These are phyloP conservation scores for Botrylloides violaceus DNA, from an alignment of 23 tunicate species.

Conservation along the genomic window DNA sequence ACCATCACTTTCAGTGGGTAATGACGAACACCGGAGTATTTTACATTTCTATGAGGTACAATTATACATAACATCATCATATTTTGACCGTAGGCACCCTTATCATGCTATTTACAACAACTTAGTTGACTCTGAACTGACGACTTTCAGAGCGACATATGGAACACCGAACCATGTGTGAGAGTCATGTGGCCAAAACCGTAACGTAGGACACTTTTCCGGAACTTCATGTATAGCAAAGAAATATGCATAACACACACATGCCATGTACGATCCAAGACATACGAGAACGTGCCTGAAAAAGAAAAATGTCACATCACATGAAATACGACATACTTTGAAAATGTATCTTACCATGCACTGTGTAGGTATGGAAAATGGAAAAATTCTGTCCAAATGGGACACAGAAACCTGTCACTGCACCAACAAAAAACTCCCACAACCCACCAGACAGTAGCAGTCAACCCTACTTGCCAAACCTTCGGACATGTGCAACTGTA, in stretches of 20 bases:
- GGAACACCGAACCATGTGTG: constrained; percentile 86
- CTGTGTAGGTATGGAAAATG: constrained; percentile 83
- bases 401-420: constrained; percentile 64
- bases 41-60: no score
- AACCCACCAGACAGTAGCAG: constrained; percentile 63
- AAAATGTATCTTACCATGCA: constrained; percentile 41
- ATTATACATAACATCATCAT: no score
- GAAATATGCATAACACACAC: constrained; percentile 87
- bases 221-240: constrained; percentile 73
- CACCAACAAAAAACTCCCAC: constrained; percentile 64
- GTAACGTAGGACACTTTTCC: constrained; percentile 56
- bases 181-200: constrained; percentile 80
- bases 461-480: constrained; percentile 44
- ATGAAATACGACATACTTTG: neutral
- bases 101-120: no score
- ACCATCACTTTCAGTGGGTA: no score
- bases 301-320: constrained; percentile 19
- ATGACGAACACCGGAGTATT: no score
- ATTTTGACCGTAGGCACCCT: no score
- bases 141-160: constrained; percentile 53
- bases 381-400: constrained; percentile 26
- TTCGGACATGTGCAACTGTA: constrained; percentile 64
- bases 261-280: constrained; percentile 73
- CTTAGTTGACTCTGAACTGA: constrained; percentile 30
- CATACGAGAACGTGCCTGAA: constrained; percentile 77